Evolutionary conservation across 2,113 vertebrate species (phyloP), one percentile per base, ranked within the genome.

Genomic region (Fulmarus glacialis): DNA sequence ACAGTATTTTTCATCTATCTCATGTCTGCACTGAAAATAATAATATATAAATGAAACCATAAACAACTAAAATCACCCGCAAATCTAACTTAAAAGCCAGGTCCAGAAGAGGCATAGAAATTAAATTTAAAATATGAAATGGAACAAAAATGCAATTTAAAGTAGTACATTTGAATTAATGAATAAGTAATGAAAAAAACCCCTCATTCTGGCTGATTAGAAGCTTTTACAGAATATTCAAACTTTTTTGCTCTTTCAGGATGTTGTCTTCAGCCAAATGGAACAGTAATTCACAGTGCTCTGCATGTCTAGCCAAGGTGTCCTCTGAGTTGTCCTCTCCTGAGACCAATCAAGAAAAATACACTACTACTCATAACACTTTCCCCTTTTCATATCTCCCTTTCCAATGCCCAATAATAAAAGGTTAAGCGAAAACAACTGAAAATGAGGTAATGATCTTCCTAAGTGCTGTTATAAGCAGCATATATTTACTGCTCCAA

Each of bases 161-260:
- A 97, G 94, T 97, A 98, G 90, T 75, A 94, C 29, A 92, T 96
- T 97, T 98, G 97, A 98, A 98, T 98, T 96, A 98, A 97, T 78
- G 40, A 88, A 22, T 48, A 92, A 97, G n/a, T 95, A 94, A 62
- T 89, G 93, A 95, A 93, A 80, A 96, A 90, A 67, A 0, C 1
- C 19, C 84, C 96, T 97, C 95, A 96, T 97, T 96, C 97, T 95
- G 97, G 88, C 93, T 98, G 97, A 98, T 98, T 98, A 98, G 98
- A 97, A 95, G 43, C 89, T 94, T 94, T 97, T 97, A 78, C 30
- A 94, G 60, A 93, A 92, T 88, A 71, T 81, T 96, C 80, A 22
- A n/a, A 97, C 62, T 95, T 84, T 85, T 77, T 96, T 96, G 63
- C 93, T 94, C 83, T 45, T 81, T 86, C 80, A 73, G 45, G 59